Evolutionary conservation across 37 sponge, comb jelly and placozoan genomes (phyloP).

Genomic region (Lycopodina hypogea): DNA sequence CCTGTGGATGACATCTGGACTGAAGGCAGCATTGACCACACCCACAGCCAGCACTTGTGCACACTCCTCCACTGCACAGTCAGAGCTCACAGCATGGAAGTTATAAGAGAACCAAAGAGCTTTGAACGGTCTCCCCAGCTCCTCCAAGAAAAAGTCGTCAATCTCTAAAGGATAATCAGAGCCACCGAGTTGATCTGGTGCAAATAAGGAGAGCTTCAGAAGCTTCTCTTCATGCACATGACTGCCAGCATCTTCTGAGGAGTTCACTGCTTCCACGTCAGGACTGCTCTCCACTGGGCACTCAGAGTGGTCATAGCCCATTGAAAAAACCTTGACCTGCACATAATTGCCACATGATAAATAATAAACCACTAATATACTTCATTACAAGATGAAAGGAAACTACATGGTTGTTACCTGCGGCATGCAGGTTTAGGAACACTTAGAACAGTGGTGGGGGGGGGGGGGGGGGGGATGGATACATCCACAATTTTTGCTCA

Average conservation of each 20-base stretch:
- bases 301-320: conserved; percentile 7
- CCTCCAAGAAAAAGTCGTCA: neutral
- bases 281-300: neutral
- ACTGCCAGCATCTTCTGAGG: neutral
- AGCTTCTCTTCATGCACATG: neutral
- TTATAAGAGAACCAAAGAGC: conserved; percentile 71
- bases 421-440: no score
- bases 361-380: neutral
- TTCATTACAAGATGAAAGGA: neutral
- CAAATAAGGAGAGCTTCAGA: conserved; percentile 8
- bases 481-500: no score
- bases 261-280: neutral
- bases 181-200: neutral
- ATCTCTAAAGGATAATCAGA: neutral
- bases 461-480: no score
- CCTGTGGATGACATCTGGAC: conserved; percentile 67
- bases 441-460: no score
- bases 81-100: conserved; percentile 42
- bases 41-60: conserved; percentile 39
- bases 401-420: no score
- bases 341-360: neutral
- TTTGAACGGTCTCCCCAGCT: conserved; percentile 19
- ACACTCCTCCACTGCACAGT: conserved; percentile 47
- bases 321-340: conserved; percentile 41
- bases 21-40: conserved; percentile 8